These are phyloP conservation scores for Eospalax fontanierii DNA, from an alignment of 2,797 vertebrate genomes.

Conservation along the genomic window DNA sequence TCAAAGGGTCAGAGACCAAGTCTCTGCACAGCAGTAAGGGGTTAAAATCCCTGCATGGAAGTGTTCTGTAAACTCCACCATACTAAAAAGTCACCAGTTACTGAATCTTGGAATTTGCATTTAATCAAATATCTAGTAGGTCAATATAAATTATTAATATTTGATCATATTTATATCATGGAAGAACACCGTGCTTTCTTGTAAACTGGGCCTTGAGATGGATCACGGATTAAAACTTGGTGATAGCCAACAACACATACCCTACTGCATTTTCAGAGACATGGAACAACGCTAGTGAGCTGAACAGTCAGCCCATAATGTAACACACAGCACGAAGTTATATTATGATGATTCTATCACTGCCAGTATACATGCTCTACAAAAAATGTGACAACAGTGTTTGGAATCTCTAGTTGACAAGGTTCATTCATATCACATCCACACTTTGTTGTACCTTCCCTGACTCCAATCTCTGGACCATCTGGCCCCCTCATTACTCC, in stretches of 20 bases:
- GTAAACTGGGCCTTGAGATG: neutral
- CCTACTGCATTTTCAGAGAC: slow-evolving; percentile 15
- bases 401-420: neutral
- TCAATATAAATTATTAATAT: slow-evolving; percentile 46
- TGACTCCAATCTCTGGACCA: neutral
- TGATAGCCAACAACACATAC: neutral
- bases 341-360: neutral
- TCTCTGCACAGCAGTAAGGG: neutral
- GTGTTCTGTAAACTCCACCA: neutral
- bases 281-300: neutral
- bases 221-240: neutral
- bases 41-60: neutral
- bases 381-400: neutral
- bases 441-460: neutral
- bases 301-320: neutral
- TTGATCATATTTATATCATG: slow-evolving; percentile 25
- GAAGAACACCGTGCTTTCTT: neutral
- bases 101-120: slow-evolving; percentile 32
- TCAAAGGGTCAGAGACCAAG: neutral
- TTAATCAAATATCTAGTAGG: slow-evolving; percentile 39
- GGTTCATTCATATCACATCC: neutral
- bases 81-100: neutral
- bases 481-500: neutral
- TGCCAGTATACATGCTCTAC: neutral
- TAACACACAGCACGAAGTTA: neutral